Evolutionary conservation across 2,888 invertebrate genomes (phyloP), one percentile per base, ranked within the genome.

Genomic region (Cryptocephalus primarius): DNA sequence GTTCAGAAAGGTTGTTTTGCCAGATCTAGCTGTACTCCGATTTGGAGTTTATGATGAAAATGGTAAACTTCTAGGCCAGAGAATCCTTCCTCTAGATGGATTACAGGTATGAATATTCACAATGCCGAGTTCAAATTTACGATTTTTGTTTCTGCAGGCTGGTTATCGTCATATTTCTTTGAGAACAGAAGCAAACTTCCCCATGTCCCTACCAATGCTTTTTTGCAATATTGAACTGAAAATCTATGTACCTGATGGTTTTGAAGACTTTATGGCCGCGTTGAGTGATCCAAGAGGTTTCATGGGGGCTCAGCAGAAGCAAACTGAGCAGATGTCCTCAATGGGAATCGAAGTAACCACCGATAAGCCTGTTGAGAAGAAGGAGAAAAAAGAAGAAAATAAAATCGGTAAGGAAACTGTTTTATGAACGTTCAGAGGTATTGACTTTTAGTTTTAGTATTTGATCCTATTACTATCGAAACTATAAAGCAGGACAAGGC

Each of bases 31-130:
- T 0, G 96, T 97, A 8, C 75, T 99, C 11, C 81, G 99, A 12
- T 94, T 99, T 68, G 99, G 95, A 1, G 99, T 99, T 6, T 99
- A 95, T 75, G 99, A 99, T 69, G 99, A 99, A 72, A 95, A 85
- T 65, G 91, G 94, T 45, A 62, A 57, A 48, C 81, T 99, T 54
- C 79, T 99, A 32, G 99, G 99, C 0, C 99, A 99, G 69, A 78
- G 99, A 46, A 99, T 99, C 62, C 77, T 99, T 49, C 99, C 99
- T 0, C 73, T 99, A 52, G 99, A 99, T 70, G 99, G 99, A 38
- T 75, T 99, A 47, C 59, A 60, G 49, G 59, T 56, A 48, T 47
- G 36, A 32, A 12, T 22, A 6, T 36, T 36, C n/a, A 36, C 36
- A 36, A 4, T 36, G 6, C n/a, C 6, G 36, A 12, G 2, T 36